Evolutionary conservation across 2,113 vertebrate species (phyloP).

Genomic region (Pithys albifrons): DNA sequence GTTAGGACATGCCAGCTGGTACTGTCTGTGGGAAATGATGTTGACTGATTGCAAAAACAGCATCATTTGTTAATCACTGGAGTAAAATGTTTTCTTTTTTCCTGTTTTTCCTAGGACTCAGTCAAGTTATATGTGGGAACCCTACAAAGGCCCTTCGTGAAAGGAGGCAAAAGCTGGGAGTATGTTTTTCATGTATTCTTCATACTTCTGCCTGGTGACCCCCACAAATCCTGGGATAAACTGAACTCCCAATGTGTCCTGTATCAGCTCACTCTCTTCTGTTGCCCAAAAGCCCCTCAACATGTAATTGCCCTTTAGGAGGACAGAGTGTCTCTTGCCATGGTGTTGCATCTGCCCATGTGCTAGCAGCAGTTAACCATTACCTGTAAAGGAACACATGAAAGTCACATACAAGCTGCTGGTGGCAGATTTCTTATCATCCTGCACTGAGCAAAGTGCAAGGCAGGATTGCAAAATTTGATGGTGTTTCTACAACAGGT

Average conservation of each 20-base stretch:
- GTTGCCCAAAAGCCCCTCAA: not conserved
- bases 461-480: not conserved
- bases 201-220: not conserved
- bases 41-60: not conserved
- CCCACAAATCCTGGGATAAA: not conserved
- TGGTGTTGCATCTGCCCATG: not conserved
- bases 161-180: slow-evolving; percentile 81
- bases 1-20: not conserved
- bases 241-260: not conserved
- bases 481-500: not conserved
- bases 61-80: not conserved
- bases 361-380: not conserved
- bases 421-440: fast-evolving
- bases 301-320: not conserved
- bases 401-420: not conserved
- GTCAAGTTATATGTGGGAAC: slow-evolving; percentile 89
- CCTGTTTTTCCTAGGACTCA: slow-evolving; percentile 76
- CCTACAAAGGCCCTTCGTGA: slow-evolving; percentile 83
- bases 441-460: not conserved
- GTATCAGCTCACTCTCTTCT: not conserved
- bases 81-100: not conserved
- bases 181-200: slow-evolving; percentile 62
- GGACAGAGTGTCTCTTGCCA: not conserved
- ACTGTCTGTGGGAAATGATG: not conserved
- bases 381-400: not conserved